Evolutionary conservation across 2,888 invertebrate genomes (phyloP).

Genomic region (Eristalinus sepulchralis): DNA sequence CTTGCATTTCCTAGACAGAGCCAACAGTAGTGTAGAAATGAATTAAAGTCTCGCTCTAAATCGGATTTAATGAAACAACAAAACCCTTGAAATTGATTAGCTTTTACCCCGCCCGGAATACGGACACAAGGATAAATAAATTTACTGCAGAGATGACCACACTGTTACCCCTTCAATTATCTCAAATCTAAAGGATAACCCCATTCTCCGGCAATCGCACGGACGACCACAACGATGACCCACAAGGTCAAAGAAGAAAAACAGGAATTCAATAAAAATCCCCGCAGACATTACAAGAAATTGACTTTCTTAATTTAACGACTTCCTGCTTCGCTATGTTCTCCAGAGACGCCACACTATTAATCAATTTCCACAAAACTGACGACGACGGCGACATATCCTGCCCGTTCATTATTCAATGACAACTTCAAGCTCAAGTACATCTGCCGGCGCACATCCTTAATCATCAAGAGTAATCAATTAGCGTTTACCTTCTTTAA

Average conservation of each 20-base stretch:
- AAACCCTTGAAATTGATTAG: no score
- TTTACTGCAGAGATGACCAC: no score
- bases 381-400: not conserved
- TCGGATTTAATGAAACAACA: no score
- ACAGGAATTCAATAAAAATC: not conserved
- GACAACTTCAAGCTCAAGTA: not conserved
- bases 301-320: not conserved
- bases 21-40: no score
- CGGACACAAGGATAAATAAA: no score
- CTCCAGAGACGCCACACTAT: not conserved
- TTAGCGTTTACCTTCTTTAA: conserved; percentile 24
- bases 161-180: no score
- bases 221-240: not conserved
- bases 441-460: conserved; percentile 5
- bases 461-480: conserved; percentile 32
- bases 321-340: not conserved
- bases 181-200: no score
- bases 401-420: conserved; percentile 7
- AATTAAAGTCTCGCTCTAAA: no score
- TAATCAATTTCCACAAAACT: not conserved
- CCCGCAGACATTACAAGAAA: not conserved
- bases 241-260: not conserved
- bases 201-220: no score
- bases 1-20: no score
- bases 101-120: no score